Percentiles rank a stretch among this genome's conserved stretches.
phyloP scores from a whole-genome alignment of 2,888 invertebrate genomes.

The Proisotoma minuta region DNA sequence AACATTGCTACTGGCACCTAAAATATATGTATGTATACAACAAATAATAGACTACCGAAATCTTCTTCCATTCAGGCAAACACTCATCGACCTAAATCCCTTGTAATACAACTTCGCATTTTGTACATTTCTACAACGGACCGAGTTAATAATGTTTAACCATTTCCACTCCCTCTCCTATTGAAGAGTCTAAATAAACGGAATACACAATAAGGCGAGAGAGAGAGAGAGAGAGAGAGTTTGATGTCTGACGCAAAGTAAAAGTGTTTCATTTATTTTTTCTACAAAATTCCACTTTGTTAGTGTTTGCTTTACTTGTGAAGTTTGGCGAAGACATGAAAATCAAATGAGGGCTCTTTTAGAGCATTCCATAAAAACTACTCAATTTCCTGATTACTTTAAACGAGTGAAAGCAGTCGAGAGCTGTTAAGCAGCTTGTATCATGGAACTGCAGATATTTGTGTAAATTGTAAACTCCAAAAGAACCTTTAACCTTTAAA shows the following conservation, averaged over 20 bases:
- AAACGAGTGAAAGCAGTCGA: conserved; percentile 3
- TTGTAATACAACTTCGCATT: too few relatives aligned
- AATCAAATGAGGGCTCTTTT: conserved; percentile 16
- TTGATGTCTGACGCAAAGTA: not conserved
- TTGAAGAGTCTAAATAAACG: not conserved
- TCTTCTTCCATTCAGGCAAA: too few relatives aligned
- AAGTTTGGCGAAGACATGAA: not conserved
- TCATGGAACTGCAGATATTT: too few relatives aligned
- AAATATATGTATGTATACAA: too few relatives aligned
- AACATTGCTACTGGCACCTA: not conserved
- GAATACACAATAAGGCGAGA: not conserved
- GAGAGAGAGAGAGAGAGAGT: not conserved
- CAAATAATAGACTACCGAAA: too few relatives aligned
- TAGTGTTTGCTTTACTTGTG: not conserved
- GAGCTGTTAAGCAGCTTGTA: too few relatives aligned
- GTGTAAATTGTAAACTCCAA: not conserved
- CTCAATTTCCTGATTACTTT: conserved; percentile 33
- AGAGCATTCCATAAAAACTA: conserved; percentile 32
- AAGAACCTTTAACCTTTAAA: too few relatives aligned
- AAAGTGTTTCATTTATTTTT: not conserved
- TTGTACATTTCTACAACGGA: too few relatives aligned
- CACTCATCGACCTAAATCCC: too few relatives aligned
- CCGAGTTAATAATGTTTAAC: not conserved
- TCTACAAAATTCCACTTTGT: not conserved
- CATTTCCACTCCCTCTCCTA: not conserved